Evolutionary conservation across 2,113 vertebrate genomes (phyloP), one percentile per base, ranked within the genome.

Genomic region (Rhabdomys dilectus): DNA sequence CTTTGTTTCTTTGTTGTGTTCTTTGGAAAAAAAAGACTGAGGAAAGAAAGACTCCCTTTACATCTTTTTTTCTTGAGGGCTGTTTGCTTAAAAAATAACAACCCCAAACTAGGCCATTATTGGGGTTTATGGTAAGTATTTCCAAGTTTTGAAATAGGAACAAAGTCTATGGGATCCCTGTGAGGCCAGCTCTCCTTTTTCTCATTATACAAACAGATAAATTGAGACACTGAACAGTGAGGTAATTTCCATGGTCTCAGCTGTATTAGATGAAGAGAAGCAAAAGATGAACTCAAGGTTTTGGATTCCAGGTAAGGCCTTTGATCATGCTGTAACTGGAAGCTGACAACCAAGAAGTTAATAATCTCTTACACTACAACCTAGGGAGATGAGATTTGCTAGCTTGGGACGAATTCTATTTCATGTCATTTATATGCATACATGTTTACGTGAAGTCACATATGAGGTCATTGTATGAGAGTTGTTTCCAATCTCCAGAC

Each of bases 1-100:
- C 98, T 98, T 97, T 97, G 96, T 97, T 97, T 97, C 97, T 97
- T 96, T 97, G 95, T 96, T 97, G 97, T 98, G 91, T 98, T 99
- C 97, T 98, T 97, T 97, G 98, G 98, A 98, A 98, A 98, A 97
- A 91, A 97, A 98, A 97, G 75, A 92, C 95, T 91, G 96, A 97
- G 87, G 86, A 97, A 97, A 91, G 73, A 89, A 48, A 85, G 64
- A 94, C 39, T 94, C 89, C 96, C 96, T 98, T 97, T 98, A 97
- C 96, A 78, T 98, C 97, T 34, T 68, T 68, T 34, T 64, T 72
- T 68, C 96, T 97, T 48, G 78, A 88, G 64, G 73, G 62, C 72
- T 97, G 75, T 97, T 98, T 97, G 94, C 84, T 97, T 96, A 95
- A 92, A 97, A 95, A 97, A 89, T 89, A 96, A 93, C 70, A 96